Evolutionary conservation across 2,113 vertebrate genomes (phyloP), one percentile per base, ranked within the genome.

Genomic region (Ciconia stormi): DNA sequence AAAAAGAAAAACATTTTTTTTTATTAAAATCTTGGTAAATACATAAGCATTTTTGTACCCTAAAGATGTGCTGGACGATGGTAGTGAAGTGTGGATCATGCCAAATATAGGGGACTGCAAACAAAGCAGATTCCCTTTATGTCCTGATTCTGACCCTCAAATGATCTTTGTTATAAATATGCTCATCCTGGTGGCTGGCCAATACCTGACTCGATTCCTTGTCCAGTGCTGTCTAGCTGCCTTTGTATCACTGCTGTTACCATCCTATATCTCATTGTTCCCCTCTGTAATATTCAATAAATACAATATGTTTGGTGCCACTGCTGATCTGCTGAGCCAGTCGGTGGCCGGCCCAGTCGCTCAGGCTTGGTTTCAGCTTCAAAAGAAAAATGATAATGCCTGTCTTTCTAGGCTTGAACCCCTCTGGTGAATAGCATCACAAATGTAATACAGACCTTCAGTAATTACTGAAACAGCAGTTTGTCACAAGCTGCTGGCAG

Each of bases 91-190:
- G 46, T 93, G 62, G 42, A 74, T 92, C 19, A 6, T 42, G 62
- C 34, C 58, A 96, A 80, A 84, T 36, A 62, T 2, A 92, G 23
- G 22, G 34, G 47, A 87, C 47, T 94, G 91, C 89, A 95, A 93
- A 82, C 69, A 90, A 94, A 94, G 93, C 93, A 95, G 71, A 73
- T 66, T 96, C n/a, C 50, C 26, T 72, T 72, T 89, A 47, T 62
- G 55, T 82, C 83, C 87, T 66, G 53, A 62, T 90, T 74, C 83
- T 93, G 95, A 97, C 95, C 93, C 71, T 90, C 66, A 97, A 88
- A 96, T 88, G 89, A 91, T 94, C 96, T 95, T 82, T 80, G 84
- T 96, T 94, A 93, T 93, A 95, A 97, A 95, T 95, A 96, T 9
- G 71, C 82, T 95, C 42, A 7, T 70, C 42, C 89, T 96, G 93